Percentiles rank a stretch among this genome's conserved stretches.
phyloP scores from a whole-genome alignment of 1,140 invertebrate genomes.

The Diorhabda carinulata region DNA sequence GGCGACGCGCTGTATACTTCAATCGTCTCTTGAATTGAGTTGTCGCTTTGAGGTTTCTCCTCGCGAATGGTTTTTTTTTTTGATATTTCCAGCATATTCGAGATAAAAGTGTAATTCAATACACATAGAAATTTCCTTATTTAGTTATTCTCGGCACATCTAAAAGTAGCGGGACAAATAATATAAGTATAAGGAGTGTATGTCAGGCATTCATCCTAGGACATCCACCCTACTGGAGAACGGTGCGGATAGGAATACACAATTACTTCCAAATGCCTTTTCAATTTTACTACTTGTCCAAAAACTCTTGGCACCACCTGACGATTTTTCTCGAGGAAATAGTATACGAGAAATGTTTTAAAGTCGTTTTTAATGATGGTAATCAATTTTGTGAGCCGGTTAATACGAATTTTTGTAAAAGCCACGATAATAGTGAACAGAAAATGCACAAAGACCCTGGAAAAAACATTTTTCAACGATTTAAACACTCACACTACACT shows the following conservation, averaged over 20 bases:
- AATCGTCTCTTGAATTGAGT: no score
- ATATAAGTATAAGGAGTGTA: constrained; percentile 2
- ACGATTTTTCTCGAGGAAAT: no score
- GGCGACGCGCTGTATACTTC: no score
- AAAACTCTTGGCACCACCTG: not conserved
- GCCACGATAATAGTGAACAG: no score
- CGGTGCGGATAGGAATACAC: constrained; percentile 10
- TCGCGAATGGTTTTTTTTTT: not conserved
- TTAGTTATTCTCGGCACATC: not conserved
- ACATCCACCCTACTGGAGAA: not conserved
- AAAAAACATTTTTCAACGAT: no score
- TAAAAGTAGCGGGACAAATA: not conserved
- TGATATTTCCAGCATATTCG: not conserved
- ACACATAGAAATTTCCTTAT: not conserved
- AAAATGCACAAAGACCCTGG: no score
- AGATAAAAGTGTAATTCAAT: not conserved
- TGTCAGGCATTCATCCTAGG: not conserved
- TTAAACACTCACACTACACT: no score
- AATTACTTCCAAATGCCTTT: constrained; percentile 14
- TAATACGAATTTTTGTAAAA: no score
- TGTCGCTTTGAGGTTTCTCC: no score
- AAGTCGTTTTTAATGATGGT: no score
- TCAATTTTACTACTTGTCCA: constrained; percentile 10
- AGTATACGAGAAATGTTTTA: no score
- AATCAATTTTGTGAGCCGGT: no score